Evolutionary conservation across 2,888 invertebrate species (phyloP), one percentile per base, ranked within the genome.

Genomic region (Microctonus aethiopoides): DNA sequence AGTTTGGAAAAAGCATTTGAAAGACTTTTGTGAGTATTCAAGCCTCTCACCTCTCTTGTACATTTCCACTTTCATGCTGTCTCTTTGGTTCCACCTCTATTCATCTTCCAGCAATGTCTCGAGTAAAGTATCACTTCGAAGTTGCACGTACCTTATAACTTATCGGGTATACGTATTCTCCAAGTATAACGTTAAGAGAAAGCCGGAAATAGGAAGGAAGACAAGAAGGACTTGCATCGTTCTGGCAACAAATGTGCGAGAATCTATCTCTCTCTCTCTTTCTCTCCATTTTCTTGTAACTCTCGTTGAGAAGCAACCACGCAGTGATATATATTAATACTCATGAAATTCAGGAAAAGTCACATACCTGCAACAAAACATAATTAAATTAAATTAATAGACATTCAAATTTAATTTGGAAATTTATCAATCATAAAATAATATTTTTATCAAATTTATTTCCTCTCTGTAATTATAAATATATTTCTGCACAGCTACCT

Each of bases 71-170:
- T 24, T 65, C 22, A 20, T 41, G 20, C 41, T 52, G 36, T 46
- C 41, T 57, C 32, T 61, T 29, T 60, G 36, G 24, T 29, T 22
- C 59, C 39, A 56, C 22, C 57, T 66, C 60, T 20, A 41, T 67
- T 29, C 6, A 39, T 51, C 52, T 24, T 26, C 24, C 11, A 29
- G 22, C 51, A 11, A 57, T 63, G 60, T 68, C 32, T 36, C 62
- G 61, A 39, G 22, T 51, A 57, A 68, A 20, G 34, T 67, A 29
- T 74, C 56, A 34, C 22, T 65, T 70, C 16, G 41, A 72, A 73
- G 64, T 73, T 74, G 41, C 67, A 71, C 76, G 70, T 69, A 70
- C 69, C 63, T 56, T 56, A 69, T 68, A 72, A 72, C 63, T 74
- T 72, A 74, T 75, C 70, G 69, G 54, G 34, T 52, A 26, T 32